Evolutionary conservation across 2,888 invertebrate species (phyloP), one percentile per base, ranked within the genome.

Genomic region (Meganola albula): DNA sequence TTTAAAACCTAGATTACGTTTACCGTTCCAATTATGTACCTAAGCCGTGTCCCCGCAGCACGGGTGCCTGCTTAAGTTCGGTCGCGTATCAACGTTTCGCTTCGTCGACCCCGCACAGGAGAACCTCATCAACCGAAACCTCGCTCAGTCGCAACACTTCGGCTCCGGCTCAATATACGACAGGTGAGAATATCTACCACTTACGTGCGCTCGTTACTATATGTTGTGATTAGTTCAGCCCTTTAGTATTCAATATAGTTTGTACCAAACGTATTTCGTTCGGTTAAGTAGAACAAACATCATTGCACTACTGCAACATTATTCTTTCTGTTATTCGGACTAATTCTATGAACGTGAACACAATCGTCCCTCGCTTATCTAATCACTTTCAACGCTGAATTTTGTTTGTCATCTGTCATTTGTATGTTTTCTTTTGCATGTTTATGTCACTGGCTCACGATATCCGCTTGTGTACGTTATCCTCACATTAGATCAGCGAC

Each of bases 41-140:
- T 22, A 22, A 30, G 28, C 29, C 40, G 22, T 47, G 51, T 43
- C 43, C 32, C 37, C 37, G 10, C 85, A 93, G 90, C 94, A 95
- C 80, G 95, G 94, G 42, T 92, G 92, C 54, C 88, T 94, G 46
- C 90, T 95, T 37, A 94, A 94, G 87, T 94, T 95, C 74, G 95
- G 95, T 28, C 90, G 94, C 50, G 92, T 94, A 58, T 94, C 95
- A 58, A 94, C 93, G 22, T 95, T 94, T 82, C 90, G 94, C 53
- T 95, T 94, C 82, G 88, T 94, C 58, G 95, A 95, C 76, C 94
- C 94, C 12, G 89, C 91, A 34, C 92, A 93, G 45, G 95, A 95
- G 76, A 93, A 91, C 52, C 87, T 93, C 50, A 91, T 92, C 58
- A 90, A 93, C 67, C 88, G 92, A 55, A 91, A 93, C 62, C 89